Evolutionary conservation across 2,113 vertebrate genomes (phyloP).

Genomic region (Scartelaos histophorus): DNA sequence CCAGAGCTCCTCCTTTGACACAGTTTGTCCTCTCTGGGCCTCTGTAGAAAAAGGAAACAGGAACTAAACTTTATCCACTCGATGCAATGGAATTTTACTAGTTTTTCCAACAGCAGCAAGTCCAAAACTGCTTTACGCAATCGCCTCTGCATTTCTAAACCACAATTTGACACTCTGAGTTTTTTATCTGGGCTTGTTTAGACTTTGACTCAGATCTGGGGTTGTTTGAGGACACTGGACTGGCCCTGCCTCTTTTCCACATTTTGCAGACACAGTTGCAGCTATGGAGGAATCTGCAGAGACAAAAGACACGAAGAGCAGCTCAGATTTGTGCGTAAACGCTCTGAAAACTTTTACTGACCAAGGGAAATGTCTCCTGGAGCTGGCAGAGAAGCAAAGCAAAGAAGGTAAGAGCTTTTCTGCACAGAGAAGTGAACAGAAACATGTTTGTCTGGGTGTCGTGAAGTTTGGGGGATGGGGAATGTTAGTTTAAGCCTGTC

Average conservation of each 20-base stretch:
- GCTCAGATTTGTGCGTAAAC: constrained; percentile 5
- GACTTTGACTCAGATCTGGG: neutral
- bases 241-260: neutral
- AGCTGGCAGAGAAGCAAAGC: constrained; percentile 41
- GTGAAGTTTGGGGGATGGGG: neutral
- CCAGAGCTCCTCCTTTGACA: neutral
- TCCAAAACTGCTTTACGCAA: neutral
- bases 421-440: constrained; percentile 38
- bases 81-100: neutral
- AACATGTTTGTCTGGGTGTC: constrained; percentile 16
- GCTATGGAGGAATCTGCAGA: neutral
- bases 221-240: neutral
- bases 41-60: neutral
- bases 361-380: constrained; percentile 49
- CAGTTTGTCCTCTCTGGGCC: neutral
- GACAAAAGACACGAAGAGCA: neutral
- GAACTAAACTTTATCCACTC: neutral
- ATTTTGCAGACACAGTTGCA: neutral
- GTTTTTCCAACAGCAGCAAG: too few relatives aligned
- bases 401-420: constrained; percentile 44
- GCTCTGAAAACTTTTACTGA: constrained; percentile 36
- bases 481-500: neutral
- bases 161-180: neutral
- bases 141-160: neutral
- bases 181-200: neutral